Evolutionary conservation across 2,797 vertebrate species (phyloP).

Genomic region (Dallia pectoralis): DNA sequence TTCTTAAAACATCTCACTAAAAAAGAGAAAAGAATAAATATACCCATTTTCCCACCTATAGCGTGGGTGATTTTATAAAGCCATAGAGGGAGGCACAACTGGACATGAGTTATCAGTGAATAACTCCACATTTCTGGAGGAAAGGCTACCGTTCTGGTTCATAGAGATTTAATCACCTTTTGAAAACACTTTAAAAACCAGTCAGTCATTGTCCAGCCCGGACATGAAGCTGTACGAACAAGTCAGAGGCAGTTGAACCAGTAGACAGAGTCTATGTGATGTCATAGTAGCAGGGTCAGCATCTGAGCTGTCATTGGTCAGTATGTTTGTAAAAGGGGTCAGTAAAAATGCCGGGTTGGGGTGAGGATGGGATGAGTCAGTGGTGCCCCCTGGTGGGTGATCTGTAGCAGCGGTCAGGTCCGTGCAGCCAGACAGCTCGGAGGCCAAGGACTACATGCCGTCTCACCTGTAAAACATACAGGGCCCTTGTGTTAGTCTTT

Average conservation of each 20-base stretch:
- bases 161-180: neutral
- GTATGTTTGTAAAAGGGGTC: conserved; percentile 2
- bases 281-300: conserved; percentile 11
- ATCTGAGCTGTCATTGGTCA: conserved; percentile 29
- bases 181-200: conserved; percentile 11
- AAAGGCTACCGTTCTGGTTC: neutral
- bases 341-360: conserved; percentile 42
- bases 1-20: neutral
- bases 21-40: conserved; percentile 15
- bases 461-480: conserved; percentile 73
- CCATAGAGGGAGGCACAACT: neutral
- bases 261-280: conserved; percentile 24
- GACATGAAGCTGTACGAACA: neutral
- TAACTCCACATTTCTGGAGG: neutral
- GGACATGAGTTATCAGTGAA: neutral
- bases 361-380: conserved; percentile 63
- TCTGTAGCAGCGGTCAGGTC: conserved; percentile 65
- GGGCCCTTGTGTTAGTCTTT: conserved; percentile 32
- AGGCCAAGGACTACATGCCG: conserved; percentile 54
- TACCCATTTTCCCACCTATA: conserved; percentile 18
- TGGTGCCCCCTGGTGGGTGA: conserved; percentile 52
- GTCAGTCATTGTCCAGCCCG: conserved; percentile 7
- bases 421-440: conserved; percentile 68
- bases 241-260: conserved; percentile 5
- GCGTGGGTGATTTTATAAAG: neutral